phyloP scores from a whole-genome alignment of 2,113 vertebrate genomes.

The Natator depressus region DNA sequence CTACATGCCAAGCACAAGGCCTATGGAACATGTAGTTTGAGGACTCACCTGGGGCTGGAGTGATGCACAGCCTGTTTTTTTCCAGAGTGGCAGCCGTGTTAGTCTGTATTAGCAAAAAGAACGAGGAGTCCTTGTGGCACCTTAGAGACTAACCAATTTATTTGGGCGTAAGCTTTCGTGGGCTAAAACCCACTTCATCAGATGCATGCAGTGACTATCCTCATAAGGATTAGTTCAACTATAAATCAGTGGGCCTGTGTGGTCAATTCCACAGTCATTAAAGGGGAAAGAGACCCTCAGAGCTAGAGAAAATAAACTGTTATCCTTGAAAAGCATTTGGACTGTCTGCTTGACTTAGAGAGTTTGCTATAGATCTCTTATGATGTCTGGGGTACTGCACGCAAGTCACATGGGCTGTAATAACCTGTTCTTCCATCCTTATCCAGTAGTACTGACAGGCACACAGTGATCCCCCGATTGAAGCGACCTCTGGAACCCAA shows the following conservation, averaged over 20 bases:
- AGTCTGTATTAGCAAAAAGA: too few relatives aligned
- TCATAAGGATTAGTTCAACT: background rate
- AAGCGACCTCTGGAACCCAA: background rate
- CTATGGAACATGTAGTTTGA: background rate
- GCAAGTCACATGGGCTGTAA: background rate
- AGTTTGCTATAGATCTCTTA: background rate
- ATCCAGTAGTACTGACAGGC: background rate
- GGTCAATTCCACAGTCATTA: background rate
- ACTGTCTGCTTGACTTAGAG: background rate
- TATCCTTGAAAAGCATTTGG: background rate
- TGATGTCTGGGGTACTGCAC: background rate
- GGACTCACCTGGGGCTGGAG: background rate
- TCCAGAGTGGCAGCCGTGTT: too few relatives aligned
- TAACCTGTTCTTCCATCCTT: background rate
- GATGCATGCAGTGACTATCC: background rate
- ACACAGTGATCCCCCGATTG: background rate
- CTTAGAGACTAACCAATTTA: too few relatives aligned
- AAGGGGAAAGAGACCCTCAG: background rate
- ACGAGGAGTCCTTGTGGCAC: too few relatives aligned
- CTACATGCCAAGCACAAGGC: background rate
- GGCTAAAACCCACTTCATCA: too few relatives aligned
- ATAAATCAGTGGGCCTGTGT: background rate
- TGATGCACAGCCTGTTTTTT: background rate
- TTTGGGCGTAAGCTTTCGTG: too few relatives aligned
- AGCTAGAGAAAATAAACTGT: background rate